Evolutionary conservation across 1,140 invertebrate species (phyloP).

Genomic region (Thaumatotibia leucotreta): DNA sequence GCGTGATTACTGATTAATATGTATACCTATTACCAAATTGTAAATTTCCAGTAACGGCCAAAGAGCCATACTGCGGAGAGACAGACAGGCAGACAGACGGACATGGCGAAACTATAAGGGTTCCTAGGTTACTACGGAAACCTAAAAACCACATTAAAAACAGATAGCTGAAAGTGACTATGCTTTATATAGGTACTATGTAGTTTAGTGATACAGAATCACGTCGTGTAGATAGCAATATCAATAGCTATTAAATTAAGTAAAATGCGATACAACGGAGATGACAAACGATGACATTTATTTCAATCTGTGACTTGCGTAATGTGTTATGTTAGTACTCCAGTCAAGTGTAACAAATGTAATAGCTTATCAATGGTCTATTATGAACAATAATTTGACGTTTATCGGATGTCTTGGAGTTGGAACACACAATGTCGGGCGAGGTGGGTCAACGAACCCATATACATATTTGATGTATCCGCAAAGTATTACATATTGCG

Average conservation of each 20-base stretch:
- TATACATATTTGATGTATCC: conserved; percentile 18
- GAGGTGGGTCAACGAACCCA: conserved; percentile 18
- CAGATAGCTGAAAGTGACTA: no score
- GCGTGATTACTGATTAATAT: no score
- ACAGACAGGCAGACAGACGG: no score
- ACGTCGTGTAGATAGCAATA: neutral
- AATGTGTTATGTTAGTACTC: neutral
- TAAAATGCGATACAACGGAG: neutral
- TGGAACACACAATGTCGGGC: conserved; percentile 18
- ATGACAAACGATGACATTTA: neutral
- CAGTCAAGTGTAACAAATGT: neutral
- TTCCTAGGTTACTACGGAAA: no score
- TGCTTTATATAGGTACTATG: no score
- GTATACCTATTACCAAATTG: no score
- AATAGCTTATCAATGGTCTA: conserved; percentile 15
- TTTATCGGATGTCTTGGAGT: conserved; percentile 20
- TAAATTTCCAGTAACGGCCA: no score
- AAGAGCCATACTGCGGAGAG: no score
- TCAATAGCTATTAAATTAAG: neutral
- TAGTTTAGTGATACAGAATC: neutral
- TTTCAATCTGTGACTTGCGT: neutral
- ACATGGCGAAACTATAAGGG: no score
- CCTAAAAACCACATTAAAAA: no score
- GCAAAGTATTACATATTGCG: neutral
- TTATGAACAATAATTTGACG: conserved; percentile 22